These are phyloP conservation scores for Hydraecia micacea DNA, from an alignment of 2,888 invertebrate species.

Conservation along the genomic window DNA sequence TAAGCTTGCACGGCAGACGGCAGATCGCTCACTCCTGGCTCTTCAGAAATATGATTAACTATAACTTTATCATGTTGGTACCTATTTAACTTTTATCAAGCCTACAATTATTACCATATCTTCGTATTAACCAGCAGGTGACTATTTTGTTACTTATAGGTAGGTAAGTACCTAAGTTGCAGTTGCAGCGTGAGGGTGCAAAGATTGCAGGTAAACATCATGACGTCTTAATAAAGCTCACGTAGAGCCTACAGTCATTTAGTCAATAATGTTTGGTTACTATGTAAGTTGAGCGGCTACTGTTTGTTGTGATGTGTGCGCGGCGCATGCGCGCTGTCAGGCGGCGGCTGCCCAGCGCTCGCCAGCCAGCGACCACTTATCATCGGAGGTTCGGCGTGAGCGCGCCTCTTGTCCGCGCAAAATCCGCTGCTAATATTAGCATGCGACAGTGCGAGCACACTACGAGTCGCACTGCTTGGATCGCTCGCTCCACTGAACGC, in stretches of 20 bases:
- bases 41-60: constrained; percentile 1
- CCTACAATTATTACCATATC: not conserved
- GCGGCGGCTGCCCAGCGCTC: constrained; percentile 59
- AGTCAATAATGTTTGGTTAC: constrained; percentile 79
- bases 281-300: constrained; percentile 64
- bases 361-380: constrained; percentile 72
- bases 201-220: constrained; percentile 18
- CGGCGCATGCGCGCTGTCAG: constrained; percentile 78
- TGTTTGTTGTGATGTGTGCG: constrained; percentile 77
- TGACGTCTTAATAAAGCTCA: constrained; percentile 47
- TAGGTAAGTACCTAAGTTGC: not conserved
- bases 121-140: not conserved
- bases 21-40: not conserved
- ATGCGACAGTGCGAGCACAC: constrained; percentile 70
- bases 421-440: constrained; percentile 80
- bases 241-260: constrained; percentile 68
- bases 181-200: constrained; percentile 6
- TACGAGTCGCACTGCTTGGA: constrained; percentile 51
- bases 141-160: not conserved
- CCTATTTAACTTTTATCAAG: not conserved
- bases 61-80: not conserved
- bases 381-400: constrained; percentile 74
- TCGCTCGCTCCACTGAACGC: constrained; percentile 62
- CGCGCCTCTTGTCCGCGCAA: constrained; percentile 75
- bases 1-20: not conserved